These are phyloP conservation scores for Gnathonemus echidnorhynchus DNA, from an alignment of 2,113 vertebrate species.

Conservation along the genomic window DNA sequence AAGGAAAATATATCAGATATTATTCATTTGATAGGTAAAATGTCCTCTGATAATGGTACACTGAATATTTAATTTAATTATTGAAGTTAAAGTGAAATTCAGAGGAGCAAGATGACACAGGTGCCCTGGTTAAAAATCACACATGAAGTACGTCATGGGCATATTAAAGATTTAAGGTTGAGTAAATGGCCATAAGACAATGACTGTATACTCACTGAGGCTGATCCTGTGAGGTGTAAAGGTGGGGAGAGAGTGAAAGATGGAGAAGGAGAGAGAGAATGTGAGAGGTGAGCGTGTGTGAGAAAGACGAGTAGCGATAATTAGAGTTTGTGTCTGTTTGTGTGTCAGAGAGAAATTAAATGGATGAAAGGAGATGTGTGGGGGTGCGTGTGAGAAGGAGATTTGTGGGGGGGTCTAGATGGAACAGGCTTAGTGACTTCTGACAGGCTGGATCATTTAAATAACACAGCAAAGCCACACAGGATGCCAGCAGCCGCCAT, in stretches of 20 bases:
- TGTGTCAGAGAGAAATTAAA: not conserved
- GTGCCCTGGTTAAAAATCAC: not conserved
- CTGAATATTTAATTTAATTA: not conserved
- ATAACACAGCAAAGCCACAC: not conserved
- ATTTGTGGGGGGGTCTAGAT: not conserved
- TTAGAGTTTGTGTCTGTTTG: not conserved
- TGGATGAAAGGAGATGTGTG: not conserved
- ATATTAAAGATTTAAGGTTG: not conserved
- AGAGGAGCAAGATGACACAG: not conserved
- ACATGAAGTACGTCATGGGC: not conserved
- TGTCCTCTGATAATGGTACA: not conserved
- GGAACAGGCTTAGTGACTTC: not conserved
- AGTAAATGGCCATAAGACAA: not conserved
- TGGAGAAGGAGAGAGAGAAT: not conserved
- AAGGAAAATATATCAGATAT: not conserved
- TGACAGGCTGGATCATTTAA: not conserved
- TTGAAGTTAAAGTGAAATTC: not conserved
- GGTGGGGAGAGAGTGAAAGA: slow-evolving; percentile 1
- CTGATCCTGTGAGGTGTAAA: not conserved
- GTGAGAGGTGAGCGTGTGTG: not conserved
- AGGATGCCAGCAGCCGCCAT: not conserved
- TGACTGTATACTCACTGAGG: not conserved
- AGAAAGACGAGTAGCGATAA: not conserved
- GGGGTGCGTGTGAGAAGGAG: not conserved
- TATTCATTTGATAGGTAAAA: not conserved